Evolutionary conservation across 2,113 vertebrate genomes (phyloP).

Genomic region (Beaufortia kweichowensis): DNA sequence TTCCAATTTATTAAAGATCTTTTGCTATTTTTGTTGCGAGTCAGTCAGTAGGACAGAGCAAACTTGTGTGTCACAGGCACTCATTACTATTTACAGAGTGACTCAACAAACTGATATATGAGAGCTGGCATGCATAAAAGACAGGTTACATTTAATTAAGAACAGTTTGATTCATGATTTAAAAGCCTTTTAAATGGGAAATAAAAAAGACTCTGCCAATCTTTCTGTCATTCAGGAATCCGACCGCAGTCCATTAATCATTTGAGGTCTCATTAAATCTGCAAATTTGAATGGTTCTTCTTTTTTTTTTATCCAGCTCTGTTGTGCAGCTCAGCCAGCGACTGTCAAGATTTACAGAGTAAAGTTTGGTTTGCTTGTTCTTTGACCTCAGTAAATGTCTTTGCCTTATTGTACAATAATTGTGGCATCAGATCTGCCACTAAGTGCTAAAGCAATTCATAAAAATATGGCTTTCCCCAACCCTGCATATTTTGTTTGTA

Average conservation of each 20-base stretch:
- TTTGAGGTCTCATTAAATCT: conserved; percentile 54
- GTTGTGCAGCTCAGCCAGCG: conserved; percentile 45
- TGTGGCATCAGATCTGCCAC: conserved; percentile 57
- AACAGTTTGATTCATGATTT: conserved; percentile 47
- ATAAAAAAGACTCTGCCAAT: conserved; percentile 45
- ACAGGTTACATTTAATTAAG: conserved; percentile 54
- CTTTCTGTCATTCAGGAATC: conserved; percentile 48
- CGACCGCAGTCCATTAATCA: conserved; percentile 45
- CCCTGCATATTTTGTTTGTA: conserved; percentile 58
- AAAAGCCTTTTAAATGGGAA: conserved; percentile 25
- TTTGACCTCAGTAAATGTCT: conserved; percentile 54
- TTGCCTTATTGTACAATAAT: conserved; percentile 57
- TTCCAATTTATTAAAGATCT: background rate
- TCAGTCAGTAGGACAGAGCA: background rate
- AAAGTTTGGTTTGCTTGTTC: conserved; percentile 50
- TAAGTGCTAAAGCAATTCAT: conserved; percentile 58
- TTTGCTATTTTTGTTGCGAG: background rate
- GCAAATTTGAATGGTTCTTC: conserved; percentile 53
- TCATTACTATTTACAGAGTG: conserved; percentile 26
- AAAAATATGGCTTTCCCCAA: conserved; percentile 47
- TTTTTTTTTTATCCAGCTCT: conserved; percentile 37
- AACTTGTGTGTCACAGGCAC: background rate
- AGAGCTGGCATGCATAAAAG: conserved; percentile 40
- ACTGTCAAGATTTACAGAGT: conserved; percentile 47
- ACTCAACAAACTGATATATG: conserved; percentile 26